phyloP scores from a whole-genome alignment of 2,797 vertebrate species.

The Schizopygopsis pylzovi region DNA sequence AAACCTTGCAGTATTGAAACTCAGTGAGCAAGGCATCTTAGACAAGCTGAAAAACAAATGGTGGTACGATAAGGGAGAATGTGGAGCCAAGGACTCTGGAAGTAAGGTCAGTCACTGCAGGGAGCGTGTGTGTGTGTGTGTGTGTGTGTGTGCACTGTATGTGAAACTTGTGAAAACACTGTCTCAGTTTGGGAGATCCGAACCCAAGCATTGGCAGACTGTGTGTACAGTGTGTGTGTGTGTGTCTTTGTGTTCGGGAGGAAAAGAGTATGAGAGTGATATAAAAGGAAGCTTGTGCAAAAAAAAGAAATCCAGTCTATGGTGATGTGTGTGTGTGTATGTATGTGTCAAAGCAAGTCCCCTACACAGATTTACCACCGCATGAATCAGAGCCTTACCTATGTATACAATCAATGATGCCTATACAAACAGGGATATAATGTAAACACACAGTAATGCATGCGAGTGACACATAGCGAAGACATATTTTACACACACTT shows the following conservation, averaged over 20 bases:
- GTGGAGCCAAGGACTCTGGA: slow-evolving; percentile 94
- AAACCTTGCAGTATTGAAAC: slow-evolving; percentile 99
- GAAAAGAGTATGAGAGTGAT: slow-evolving; percentile 28
- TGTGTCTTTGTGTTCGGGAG: slow-evolving; percentile 23
- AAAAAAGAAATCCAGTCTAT: slow-evolving; percentile 17
- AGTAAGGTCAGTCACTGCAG: slow-evolving; percentile 94
- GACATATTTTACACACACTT: neutral
- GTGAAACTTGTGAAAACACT: slow-evolving; percentile 25
- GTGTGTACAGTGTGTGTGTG: slow-evolving; percentile 31
- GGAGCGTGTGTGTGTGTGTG: slow-evolving; percentile 82
- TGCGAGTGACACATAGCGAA: slow-evolving; percentile 38
- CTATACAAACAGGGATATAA: slow-evolving; percentile 46
- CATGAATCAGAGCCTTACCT: slow-evolving; percentile 58
- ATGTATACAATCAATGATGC: slow-evolving; percentile 40
- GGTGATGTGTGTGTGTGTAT: slow-evolving; percentile 9
- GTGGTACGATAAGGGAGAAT: slow-evolving; percentile 98
- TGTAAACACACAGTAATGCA: slow-evolving; percentile 54
- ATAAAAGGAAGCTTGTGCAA: slow-evolving; percentile 20
- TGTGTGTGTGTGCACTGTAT: slow-evolving; percentile 43
- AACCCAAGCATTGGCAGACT: slow-evolving; percentile 32
- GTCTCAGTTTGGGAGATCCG: slow-evolving; percentile 21
- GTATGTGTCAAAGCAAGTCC: slow-evolving; percentile 53
- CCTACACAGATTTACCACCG: slow-evolving; percentile 53
- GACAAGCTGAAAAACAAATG: slow-evolving; percentile 99
- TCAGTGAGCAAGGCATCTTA: slow-evolving; percentile 99